Evolutionary conservation across 2,797 vertebrate genomes (phyloP).

Genomic region (Pogoniulus pusillus): DNA sequence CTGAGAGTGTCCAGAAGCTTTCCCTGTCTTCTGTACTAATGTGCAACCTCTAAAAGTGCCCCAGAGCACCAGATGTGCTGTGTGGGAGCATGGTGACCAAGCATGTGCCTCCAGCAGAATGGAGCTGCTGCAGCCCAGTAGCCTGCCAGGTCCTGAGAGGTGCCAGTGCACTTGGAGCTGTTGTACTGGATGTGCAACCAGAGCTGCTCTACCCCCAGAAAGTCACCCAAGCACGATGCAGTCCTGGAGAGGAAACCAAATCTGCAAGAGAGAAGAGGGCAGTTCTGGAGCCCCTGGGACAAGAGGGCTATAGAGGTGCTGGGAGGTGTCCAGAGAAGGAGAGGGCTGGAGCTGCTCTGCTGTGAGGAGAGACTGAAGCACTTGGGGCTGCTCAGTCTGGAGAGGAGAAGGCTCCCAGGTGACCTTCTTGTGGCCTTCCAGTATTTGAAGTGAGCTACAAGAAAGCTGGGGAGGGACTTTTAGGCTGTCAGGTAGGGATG

Average conservation of each 20-base stretch:
- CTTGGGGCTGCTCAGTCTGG: no score
- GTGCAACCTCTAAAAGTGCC: not conserved
- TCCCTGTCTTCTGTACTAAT: not conserved
- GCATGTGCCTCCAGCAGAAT: slow-evolving; percentile 14
- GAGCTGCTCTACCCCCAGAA: slow-evolving; percentile 5
- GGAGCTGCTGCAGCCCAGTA: slow-evolving; percentile 48
- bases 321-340: no score
- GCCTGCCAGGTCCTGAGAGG: slow-evolving; percentile 26
- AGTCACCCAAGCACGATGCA: slow-evolving; percentile 11
- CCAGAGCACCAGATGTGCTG: not conserved
- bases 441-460: no score
- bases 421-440: no score
- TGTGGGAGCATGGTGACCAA: not conserved
- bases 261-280: not conserved
- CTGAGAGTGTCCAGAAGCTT: slow-evolving; percentile 40
- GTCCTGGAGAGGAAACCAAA: not conserved
- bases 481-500: no score
- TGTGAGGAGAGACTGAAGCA: no score
- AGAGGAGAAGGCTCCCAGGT: no score
- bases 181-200: slow-evolving; percentile 11
- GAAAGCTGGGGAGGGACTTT: no score
- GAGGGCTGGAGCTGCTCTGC: no score
- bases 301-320: no score
- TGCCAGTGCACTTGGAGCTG: slow-evolving; percentile 30
- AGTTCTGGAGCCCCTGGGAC: no score